phyloP scores from a whole-genome alignment of 2,797 vertebrate species.

The Chloroceryle inda region DNA sequence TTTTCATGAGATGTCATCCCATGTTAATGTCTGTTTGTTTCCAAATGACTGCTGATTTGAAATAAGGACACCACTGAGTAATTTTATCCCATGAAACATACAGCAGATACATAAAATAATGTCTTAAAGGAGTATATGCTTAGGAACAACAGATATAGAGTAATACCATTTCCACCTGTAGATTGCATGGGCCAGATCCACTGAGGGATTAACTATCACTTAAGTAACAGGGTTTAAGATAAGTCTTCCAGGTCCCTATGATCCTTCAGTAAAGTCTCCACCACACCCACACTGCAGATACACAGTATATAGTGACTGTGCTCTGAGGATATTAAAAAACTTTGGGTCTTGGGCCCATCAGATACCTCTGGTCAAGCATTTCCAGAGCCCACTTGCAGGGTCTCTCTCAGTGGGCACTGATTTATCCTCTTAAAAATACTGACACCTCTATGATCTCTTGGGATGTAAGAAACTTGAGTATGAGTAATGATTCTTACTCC shows the following conservation, averaged over 20 bases:
- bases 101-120: neutral
- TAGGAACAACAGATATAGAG: neutral
- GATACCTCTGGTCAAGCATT: neutral
- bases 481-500: neutral
- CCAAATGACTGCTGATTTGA: neutral
- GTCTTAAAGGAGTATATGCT: neutral
- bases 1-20: neutral
- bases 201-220: neutral
- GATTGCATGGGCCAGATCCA: neutral
- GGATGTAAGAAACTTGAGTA: neutral
- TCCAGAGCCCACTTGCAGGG: neutral
- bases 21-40: neutral
- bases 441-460: neutral
- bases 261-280: neutral
- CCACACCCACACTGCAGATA: neutral
- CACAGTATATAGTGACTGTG: fast-evolving
- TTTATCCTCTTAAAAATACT: neutral
- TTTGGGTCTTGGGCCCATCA: neutral
- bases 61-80: neutral
- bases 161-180: neutral
- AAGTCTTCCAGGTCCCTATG: neutral
- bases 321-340: neutral
- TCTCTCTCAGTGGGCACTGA: neutral
- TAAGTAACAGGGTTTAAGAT: neutral
- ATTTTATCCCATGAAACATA: neutral